Evolutionary conservation across 2,888 invertebrate genomes (phyloP).

Genomic region (Drosophila differens): DNA sequence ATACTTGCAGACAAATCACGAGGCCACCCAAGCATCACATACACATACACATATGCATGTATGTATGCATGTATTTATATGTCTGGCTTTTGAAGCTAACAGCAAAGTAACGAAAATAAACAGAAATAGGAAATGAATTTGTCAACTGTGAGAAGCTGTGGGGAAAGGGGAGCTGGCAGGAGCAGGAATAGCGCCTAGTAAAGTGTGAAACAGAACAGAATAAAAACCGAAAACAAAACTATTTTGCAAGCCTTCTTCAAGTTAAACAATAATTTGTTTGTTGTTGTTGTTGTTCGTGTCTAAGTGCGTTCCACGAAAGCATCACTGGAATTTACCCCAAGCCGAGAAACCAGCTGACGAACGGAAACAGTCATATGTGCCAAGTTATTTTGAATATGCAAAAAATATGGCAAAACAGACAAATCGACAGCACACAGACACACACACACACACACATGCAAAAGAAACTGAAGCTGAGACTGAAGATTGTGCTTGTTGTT

Average conservation of each 20-base stretch:
- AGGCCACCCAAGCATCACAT: conserved; percentile 69
- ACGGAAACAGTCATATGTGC: conserved; percentile 77
- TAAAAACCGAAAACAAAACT: conserved; percentile 3
- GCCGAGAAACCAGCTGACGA: conserved; percentile 71
- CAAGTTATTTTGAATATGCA: conserved; percentile 80
- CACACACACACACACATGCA: conserved; percentile 3
- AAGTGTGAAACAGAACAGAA: conserved; percentile 62
- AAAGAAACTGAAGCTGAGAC: conserved; percentile 46
- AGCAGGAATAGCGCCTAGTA: conserved; percentile 45
- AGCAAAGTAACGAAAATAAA: conserved; percentile 48
- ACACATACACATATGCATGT: background rate
- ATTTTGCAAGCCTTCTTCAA: conserved; percentile 67
- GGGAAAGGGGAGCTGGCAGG: background rate
- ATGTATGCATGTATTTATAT: background rate
- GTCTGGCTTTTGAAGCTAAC: conserved; percentile 36
- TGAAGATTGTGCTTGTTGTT: conserved; percentile 54
- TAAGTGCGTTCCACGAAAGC: conserved; percentile 68
- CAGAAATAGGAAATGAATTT: conserved; percentile 51
- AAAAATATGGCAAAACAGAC: conserved; percentile 67
- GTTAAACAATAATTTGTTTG: conserved; percentile 72
- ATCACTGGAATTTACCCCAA: conserved; percentile 74
- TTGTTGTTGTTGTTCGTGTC: conserved; percentile 56
- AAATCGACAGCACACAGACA: conserved; percentile 23
- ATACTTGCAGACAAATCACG: conserved; percentile 23
- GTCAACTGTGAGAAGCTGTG: conserved; percentile 2